Base-by-base conservation (phyloP, 1,140 invertebrate genomes). In the Danaus plexippus region DNA sequence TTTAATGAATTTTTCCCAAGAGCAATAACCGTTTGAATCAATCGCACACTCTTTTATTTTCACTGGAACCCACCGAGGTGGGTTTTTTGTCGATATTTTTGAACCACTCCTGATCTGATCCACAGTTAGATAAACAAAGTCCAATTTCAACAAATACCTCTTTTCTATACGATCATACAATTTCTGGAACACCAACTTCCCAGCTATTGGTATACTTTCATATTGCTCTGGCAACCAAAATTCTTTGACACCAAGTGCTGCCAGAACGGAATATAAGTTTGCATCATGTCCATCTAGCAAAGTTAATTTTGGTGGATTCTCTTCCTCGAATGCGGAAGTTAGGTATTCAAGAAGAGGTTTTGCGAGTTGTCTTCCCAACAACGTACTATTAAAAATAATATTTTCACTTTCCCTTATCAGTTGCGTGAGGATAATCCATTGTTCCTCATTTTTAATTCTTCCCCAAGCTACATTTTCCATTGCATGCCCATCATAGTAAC, bases 171-270 rank as follows among this genome's bases (percentile, higher is more conserved):
- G 49, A 51, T 86, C 71, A 7, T 51, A 43, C 71, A 75, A 82
- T 66, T 79, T 83, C 56, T 86, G 78, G 44, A 84, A 83, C 0
- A 85, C 61, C 18, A 86, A 56, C 64, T 85, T 86, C 0, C 80
- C 77, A 4, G 80, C 77, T n/a, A 81, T 64, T 0, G 83, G 83
- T 0, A 68, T 70, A 13, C 54, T 60, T 65, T 86, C 78, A 52
- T 73, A 67, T 57, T 80, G 73, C 9, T 75, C 63, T 53, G 58
- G 63, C 41, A 85, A 60, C 15, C n/a, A 57, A 61, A 74, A 79
- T 7, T 64, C 56, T 49, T 74, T 73, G 44, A 83, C 73, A 11
- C 64, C 61, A 5, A 85, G 49, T 1, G 67, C 63, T 15, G 69
- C 70, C 11, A 80, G 57, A 6, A 79, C 45, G 9, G 78, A 74